Conservation (phyloP, 2,797 vertebrate species). For the Molothrus aeneus region DNA sequence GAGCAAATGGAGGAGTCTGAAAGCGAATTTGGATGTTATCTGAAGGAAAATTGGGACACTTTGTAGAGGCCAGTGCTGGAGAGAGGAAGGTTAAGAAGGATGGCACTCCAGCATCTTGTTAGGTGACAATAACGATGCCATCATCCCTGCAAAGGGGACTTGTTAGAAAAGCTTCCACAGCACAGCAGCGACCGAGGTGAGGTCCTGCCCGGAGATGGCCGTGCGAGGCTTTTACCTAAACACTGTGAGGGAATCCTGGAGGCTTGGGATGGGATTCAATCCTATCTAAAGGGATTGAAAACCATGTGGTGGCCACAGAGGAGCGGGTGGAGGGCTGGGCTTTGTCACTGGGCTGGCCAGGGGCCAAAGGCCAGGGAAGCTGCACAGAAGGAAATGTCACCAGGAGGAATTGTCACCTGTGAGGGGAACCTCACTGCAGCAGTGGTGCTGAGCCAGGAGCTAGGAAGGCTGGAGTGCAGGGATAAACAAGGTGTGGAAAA, state of each 20-base stretch:
- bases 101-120: background rate
- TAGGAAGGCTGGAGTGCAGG: background rate
- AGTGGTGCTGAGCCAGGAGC: background rate
- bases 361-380: background rate
- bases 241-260: background rate
- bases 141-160: background rate
- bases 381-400: background rate
- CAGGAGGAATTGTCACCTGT: background rate
- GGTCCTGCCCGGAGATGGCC: fast-evolving
- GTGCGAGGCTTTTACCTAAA: no score
- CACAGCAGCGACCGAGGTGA: fast-evolving
- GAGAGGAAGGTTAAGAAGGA: background rate
- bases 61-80: background rate
- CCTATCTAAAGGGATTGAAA: background rate
- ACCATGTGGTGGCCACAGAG: background rate
- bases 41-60: background rate
- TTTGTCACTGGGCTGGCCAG: background rate
- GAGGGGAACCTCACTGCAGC: background rate
- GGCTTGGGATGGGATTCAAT: background rate
- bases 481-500: background rate
- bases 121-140: background rate
- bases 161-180: background rate
- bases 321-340: background rate
- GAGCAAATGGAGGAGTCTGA: background rate
- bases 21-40: background rate